Conservation (phyloP, 2,888 invertebrate species). For the Ischnus inquisitorius region DNA sequence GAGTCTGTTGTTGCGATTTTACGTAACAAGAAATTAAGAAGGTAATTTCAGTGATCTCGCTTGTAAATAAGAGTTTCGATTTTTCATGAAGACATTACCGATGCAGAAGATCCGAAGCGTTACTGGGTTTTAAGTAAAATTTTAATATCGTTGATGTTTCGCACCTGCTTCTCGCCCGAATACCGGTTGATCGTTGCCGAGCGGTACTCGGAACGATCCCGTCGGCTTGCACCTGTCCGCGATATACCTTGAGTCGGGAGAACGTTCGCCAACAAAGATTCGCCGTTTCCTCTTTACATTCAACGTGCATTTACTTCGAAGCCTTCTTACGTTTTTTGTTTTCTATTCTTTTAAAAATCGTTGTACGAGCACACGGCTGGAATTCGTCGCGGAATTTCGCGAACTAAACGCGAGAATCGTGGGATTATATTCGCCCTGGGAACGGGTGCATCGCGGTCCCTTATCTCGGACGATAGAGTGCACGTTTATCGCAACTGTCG, state of each 20-base stretch:
- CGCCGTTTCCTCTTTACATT: background rate
- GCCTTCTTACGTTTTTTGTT: background rate
- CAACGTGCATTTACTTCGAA: background rate
- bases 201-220: slow-evolving; percentile 20
- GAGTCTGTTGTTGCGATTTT: too few species aligned
- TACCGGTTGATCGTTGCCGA: slow-evolving; percentile 49
- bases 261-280: slow-evolving; percentile 16
- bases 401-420: slow-evolving; percentile 24
- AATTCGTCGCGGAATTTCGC: slow-evolving; percentile 1
- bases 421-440: slow-evolving; percentile 21
- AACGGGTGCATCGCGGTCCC: slow-evolving; percentile 33
- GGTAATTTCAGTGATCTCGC: background rate
- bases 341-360: background rate
- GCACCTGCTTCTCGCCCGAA: slow-evolving; percentile 58
- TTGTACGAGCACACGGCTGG: background rate
- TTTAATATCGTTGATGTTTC: slow-evolving; percentile 38
- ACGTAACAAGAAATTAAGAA: too few species aligned
- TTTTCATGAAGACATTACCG: slow-evolving; percentile 23
- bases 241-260: slow-evolving; percentile 13
- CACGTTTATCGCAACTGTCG: slow-evolving; percentile 30
- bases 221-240: slow-evolving; percentile 35
- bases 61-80: background rate
- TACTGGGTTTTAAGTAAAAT: background rate
- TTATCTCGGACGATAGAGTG: slow-evolving; percentile 40
- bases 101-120: background rate